A percentile compares a stretch with the other conserved stretches of the same genome.
These are phyloP conservation scores for Eupithecia abbreviata DNA, from an alignment of 2,888 invertebrate genomes.

Conservation along the genomic window DNA sequence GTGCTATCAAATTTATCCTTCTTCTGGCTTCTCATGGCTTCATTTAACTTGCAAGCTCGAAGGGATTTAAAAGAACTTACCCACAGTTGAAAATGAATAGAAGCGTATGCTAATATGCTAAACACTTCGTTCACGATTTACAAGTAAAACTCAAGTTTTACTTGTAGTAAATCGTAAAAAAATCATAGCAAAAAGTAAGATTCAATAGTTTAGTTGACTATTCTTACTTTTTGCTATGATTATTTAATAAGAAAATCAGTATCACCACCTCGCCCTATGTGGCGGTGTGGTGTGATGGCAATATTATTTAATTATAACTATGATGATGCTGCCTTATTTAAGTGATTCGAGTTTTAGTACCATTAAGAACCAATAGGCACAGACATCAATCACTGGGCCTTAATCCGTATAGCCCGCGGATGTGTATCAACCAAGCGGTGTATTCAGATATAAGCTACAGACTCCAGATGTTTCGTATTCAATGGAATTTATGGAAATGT, in stretches of 20 bases:
- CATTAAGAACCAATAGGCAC: not conserved
- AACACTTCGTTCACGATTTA: not conserved
- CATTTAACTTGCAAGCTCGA: no score
- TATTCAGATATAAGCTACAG: slow-evolving; percentile 13
- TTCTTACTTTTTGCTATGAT: not conserved
- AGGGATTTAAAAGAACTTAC: not conserved
- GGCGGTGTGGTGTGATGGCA: not conserved
- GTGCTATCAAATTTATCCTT: no score
- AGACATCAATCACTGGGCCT: not conserved
- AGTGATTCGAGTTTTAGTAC: not conserved
- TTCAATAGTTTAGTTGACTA: no score
- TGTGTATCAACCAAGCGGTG: slow-evolving; percentile 14
- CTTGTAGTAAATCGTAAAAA: no score
- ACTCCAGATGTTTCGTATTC: slow-evolving; percentile 14
- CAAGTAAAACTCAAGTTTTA: not conserved
- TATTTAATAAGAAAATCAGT: not conserved
- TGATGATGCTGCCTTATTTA: not conserved
- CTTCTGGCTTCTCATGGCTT: no score
- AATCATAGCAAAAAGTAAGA: no score
- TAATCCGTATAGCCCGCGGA: not conserved
- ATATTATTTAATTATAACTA: not conserved
- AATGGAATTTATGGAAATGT: slow-evolving; percentile 14
- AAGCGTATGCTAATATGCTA: not conserved
- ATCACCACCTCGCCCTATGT: not conserved
- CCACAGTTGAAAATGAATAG: no score